A percentile compares a stretch with the other conserved stretches of the same genome.
phyloP scores from a whole-genome alignment of 2,888 invertebrate species.

The Branchinecta sandiegonensis region DNA sequence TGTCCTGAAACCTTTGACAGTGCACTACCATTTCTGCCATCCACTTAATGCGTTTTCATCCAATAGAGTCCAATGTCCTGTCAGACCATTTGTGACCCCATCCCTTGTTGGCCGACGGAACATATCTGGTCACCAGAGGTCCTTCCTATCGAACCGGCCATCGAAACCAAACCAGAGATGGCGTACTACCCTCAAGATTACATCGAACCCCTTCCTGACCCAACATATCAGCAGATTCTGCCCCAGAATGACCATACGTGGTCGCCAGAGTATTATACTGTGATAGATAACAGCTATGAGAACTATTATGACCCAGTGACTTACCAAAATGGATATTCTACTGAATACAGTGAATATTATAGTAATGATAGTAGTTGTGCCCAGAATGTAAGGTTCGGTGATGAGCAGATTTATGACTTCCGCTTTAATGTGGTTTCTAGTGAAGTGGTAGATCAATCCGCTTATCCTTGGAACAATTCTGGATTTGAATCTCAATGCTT shows the following conservation, averaged over 20 bases:
- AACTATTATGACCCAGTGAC: slow-evolving; percentile 11
- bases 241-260: background rate
- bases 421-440: background rate
- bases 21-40: too few species aligned
- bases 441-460: background rate
- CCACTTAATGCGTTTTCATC: too few species aligned
- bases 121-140: slow-evolving; percentile 13
- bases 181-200: background rate
- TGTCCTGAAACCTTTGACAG: too few species aligned
- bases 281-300: background rate
- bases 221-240: background rate
- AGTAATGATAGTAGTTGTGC: background rate
- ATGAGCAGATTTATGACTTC: slow-evolving; percentile 3
- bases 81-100: background rate
- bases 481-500: too few species aligned
- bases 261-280: background rate
- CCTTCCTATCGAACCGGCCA: background rate
- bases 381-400: background rate
- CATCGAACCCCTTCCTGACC: background rate
- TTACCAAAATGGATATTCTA: slow-evolving; percentile 9
- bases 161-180: background rate
- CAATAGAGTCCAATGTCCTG: background rate
- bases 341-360: slow-evolving; percentile 5
- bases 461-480: too few species aligned
- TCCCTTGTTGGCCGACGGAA: background rate